These are phyloP conservation scores for Enteromius paludinosus DNA, from an alignment of 2,797 vertebrate species.

Conservation along the genomic window DNA sequence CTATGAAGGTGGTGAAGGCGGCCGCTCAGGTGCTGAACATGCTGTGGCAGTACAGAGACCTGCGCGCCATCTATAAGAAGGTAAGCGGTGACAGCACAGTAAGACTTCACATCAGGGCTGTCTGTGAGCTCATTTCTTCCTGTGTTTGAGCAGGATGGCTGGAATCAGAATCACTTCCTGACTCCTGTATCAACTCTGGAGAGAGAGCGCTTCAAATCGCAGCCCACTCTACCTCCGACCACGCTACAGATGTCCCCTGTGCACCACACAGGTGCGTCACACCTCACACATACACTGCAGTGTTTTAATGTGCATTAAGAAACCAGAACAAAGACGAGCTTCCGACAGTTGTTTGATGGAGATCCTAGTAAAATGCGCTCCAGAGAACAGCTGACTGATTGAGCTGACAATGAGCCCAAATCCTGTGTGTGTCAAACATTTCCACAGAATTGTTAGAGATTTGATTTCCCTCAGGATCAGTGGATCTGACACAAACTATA, in stretches of 20 bases:
- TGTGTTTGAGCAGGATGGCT: conserved; percentile 86
- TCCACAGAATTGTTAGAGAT: too few relatives aligned
- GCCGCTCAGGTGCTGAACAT: conserved; percentile 97
- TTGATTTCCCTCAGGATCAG: too few relatives aligned
- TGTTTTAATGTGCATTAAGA: too few relatives aligned
- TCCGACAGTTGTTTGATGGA: too few relatives aligned
- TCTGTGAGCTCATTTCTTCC: not conserved
- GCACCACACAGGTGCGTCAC: conserved; percentile 88
- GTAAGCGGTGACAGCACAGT: conserved; percentile 69
- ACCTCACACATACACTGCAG: too few relatives aligned
- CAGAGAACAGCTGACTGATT: too few relatives aligned
- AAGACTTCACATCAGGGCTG: not conserved
- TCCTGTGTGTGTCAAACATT: too few relatives aligned
- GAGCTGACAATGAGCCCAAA: too few relatives aligned
- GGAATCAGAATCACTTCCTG: conserved; percentile 99
- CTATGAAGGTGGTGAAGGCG: conserved; percentile 96
- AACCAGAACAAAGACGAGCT: too few relatives aligned
- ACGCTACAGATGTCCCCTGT: conserved; percentile 93
- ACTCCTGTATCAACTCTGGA: conserved; percentile 96
- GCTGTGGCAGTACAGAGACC: conserved; percentile 96
- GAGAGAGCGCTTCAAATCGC: conserved; percentile 93
- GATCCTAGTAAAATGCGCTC: too few relatives aligned
- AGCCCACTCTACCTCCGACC: conserved; percentile 89
- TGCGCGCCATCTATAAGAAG: conserved; percentile 98
- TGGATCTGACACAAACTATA: too few relatives aligned